Evolutionary conservation across 2,888 invertebrate genomes (phyloP), one percentile per base, ranked within the genome.

Genomic region (Platycnemis pennipes): DNA sequence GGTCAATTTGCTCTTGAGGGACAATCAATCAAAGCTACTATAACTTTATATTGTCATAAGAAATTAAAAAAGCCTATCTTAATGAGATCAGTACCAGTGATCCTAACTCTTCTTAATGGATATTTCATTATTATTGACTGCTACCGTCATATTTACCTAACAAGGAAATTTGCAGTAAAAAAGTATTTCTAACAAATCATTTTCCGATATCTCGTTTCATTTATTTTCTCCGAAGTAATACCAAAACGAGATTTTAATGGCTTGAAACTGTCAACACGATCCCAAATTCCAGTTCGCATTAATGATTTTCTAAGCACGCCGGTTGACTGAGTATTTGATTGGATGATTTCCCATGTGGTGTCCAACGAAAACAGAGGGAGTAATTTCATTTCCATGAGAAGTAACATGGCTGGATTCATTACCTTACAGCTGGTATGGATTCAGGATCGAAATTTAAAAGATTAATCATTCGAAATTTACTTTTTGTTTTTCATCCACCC

Each of bases 331-430:
- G 37, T 26, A 13, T 37, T 77, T 26, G 37, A 77, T 37, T 77
- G 31, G 31, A 31, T 77, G 77, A 13, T 77, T 63, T 63, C 63
- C 63, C 63, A 16, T 19, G 63, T 26, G 63, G 63, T n/a, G 22
- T 63, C 26, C 3, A 31, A 37, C 13, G 77, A 77, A 31, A 77
- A 77, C 37, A 37, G 37, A 7, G 11, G 37, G 13, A 77, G 77
- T 77, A 37, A 77, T 37, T 77, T 16, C 31, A 37, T 37, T 5
- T 26, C 77, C 37, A 8, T 11, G 31, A 37, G 0, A 37, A 37
- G 77, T 77, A 31, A 77, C 37, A 77, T 37, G 31, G 77, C 77
- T 77, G 77, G 77, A 77, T 77, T 77, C 31, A 77, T 77, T 77
- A n/a, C n/a, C n/a, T n/a, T n/a, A 77, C 37, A 77, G 31, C 11